phyloP scores from a whole-genome alignment of 2,888 invertebrate species.

The Herminia tarsipennalis region DNA sequence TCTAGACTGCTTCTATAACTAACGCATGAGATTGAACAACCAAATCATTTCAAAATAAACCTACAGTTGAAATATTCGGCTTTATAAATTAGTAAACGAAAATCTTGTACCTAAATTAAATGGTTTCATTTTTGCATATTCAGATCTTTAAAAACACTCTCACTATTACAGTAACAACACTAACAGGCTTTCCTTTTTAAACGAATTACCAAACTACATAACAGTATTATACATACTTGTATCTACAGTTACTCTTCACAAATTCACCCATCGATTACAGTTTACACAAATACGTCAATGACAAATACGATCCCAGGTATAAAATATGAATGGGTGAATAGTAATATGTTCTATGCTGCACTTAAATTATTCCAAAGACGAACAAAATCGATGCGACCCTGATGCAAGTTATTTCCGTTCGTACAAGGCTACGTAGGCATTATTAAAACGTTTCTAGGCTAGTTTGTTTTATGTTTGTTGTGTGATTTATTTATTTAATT shows the following conservation, averaged over 20 bases:
- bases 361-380: conserved; percentile 59
- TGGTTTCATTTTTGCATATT: too few relatives aligned
- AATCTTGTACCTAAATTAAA: too few relatives aligned
- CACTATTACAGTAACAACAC: too few relatives aligned
- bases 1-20: too few relatives aligned
- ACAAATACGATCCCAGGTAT: neutral
- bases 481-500: conserved; percentile 20
- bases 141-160: too few relatives aligned
- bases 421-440: conserved; percentile 66
- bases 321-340: conserved; percentile 26
- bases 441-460: conserved; percentile 57
- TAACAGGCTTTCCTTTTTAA: too few relatives aligned
- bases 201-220: too few relatives aligned
- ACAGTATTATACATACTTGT: neutral
- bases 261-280: neutral
- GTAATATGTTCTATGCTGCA: conserved; percentile 44
- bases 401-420: conserved; percentile 77
- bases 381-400: conserved; percentile 75
- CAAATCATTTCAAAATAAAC: too few relatives aligned
- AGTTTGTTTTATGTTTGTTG: conserved; percentile 25
- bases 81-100: too few relatives aligned
- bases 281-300: conserved; percentile 12
- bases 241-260: conserved; percentile 1
- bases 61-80: too few relatives aligned
- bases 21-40: too few relatives aligned